phyloP scores from a whole-genome alignment of 2,113 vertebrate species.

The Platichthys flesus region DNA sequence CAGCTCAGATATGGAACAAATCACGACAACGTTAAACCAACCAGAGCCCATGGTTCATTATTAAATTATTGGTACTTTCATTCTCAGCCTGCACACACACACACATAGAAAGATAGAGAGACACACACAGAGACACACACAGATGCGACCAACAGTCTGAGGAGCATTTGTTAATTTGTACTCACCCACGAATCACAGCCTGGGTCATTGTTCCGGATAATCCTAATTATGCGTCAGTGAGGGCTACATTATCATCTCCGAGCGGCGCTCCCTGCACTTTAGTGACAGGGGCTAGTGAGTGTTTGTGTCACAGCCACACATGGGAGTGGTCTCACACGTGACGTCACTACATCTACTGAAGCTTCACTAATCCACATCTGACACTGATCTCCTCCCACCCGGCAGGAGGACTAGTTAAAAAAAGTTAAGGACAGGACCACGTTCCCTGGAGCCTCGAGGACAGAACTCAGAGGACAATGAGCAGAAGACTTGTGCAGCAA shows the following conservation, averaged over 20 bases:
- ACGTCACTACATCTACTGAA: constrained; percentile 49
- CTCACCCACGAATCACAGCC: constrained; percentile 69
- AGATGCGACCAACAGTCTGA: constrained; percentile 47
- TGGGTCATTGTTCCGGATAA: constrained; percentile 67
- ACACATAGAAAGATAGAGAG: not conserved
- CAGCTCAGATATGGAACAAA: constrained; percentile 35
- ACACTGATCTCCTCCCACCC: constrained; percentile 48
- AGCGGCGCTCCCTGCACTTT: constrained; percentile 61
- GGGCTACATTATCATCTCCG: constrained; percentile 55
- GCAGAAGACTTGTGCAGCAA: constrained; percentile 5
- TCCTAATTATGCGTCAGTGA: constrained; percentile 63
- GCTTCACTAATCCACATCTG: constrained; percentile 56
- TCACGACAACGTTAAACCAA: constrained; percentile 15
- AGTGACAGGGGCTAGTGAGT: constrained; percentile 49
- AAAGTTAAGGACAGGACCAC: constrained; percentile 34
- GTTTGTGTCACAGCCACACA: constrained; percentile 61
- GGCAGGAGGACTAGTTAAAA: constrained; percentile 1
- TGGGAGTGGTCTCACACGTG: constrained; percentile 58
- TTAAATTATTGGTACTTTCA: constrained; percentile 48
- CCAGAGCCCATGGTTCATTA: constrained; percentile 43
- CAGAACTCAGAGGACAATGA: no score
- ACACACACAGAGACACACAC: not conserved
- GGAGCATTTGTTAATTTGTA: constrained; percentile 61
- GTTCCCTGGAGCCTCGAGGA: not conserved
- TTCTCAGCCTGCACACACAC: constrained; percentile 39